Evolutionary conservation across 2,797 vertebrate species (phyloP).

Genomic region (Sebastes aleutianus): DNA sequence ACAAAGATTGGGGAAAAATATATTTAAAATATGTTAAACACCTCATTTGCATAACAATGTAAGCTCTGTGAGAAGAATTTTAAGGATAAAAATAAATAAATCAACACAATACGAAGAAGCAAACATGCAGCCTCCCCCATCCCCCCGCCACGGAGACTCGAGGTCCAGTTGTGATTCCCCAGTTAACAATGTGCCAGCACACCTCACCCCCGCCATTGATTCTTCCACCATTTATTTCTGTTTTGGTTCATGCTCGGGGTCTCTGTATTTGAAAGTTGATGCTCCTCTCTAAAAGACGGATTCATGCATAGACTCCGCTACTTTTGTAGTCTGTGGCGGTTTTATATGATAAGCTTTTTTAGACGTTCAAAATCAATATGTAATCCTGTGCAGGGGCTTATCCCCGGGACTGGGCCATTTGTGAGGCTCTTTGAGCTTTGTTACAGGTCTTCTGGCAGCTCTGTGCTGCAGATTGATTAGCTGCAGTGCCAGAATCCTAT

Average conservation of each 20-base stretch:
- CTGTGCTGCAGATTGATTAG: slow-evolving; percentile 93
- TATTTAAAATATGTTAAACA: not conserved
- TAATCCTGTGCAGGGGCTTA: slow-evolving; percentile 98
- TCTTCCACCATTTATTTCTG: slow-evolving; percentile 69
- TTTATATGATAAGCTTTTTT: slow-evolving; percentile 93
- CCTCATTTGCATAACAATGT: not conserved
- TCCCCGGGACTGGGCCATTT: slow-evolving; percentile 92
- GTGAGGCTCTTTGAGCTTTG: slow-evolving; percentile 97
- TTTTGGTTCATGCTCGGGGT: slow-evolving; percentile 73
- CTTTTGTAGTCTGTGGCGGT: slow-evolving; percentile 87
- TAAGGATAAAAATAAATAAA: not conserved
- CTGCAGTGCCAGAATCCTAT: slow-evolving; percentile 91
- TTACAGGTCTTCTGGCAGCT: slow-evolving; percentile 89
- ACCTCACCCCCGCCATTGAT: slow-evolving; percentile 85
- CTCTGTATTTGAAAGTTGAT: slow-evolving; percentile 88
- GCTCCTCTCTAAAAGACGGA: slow-evolving; percentile 85
- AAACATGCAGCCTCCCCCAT: not conserved
- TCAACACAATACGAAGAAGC: not conserved
- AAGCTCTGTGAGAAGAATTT: not conserved
- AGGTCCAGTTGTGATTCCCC: slow-evolving; percentile 17
- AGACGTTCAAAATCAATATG: slow-evolving; percentile 98
- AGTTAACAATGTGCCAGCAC: slow-evolving; percentile 51
- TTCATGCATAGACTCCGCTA: slow-evolving; percentile 90
- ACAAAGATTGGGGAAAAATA: not conserved
- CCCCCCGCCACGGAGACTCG: not conserved